Evolutionary conservation across 2,888 invertebrate genomes (phyloP), one percentile per base, ranked within the genome.

Genomic region (Patella ulyssiponensis): DNA sequence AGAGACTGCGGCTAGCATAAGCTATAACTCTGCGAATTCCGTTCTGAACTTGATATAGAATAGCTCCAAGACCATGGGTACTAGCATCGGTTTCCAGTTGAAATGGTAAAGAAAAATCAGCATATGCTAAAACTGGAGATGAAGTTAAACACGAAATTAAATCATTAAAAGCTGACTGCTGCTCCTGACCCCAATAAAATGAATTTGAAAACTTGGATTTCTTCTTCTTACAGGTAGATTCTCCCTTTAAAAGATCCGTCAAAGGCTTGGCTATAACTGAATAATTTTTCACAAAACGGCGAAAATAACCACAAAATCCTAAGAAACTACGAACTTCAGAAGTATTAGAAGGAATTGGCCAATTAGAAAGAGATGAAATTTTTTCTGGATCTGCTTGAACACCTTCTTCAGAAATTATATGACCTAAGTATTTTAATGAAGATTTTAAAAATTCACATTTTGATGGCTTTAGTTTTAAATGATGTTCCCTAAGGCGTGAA

Each of bases 401-500:
- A 14, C 84, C 83, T 23, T 82, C 73, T 52, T 79, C 77, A 5
- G 79, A 69, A 27, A 83, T 79, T 15, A 71, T 74, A 70, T 85
- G 83, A 2, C 85, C 82, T 7, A 83, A 54, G 69, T 81, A 83
- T n/a, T 75, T 71, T 11, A 84, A 81, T 17, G 79, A 64, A 9
- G 73, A 72, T 7, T 77, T 53, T 23, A 77, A 75, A 80, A 82
- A 80, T n/a, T 79, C 71, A 78, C 86, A 86, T 75, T 81, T 85
- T n/a, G 75, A 54, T 12, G 81, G 79, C 27, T 85, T 81, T 12
- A 81, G 71, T 23, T 74, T 81, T 14, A 84, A 53, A 27, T 81
- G 79, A 33, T 81, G 81, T 3, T 81, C 72, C 12, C 75, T 51
- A 5, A 83, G 72, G 33, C 79, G 58, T 27, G 76, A 23, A 69